A percentile compares a stretch with the other conserved stretches of the same genome.
Evolutionary conservation across 2,113 vertebrate species (phyloP).

Genomic region (Leucoraja erinaceus): DNA sequence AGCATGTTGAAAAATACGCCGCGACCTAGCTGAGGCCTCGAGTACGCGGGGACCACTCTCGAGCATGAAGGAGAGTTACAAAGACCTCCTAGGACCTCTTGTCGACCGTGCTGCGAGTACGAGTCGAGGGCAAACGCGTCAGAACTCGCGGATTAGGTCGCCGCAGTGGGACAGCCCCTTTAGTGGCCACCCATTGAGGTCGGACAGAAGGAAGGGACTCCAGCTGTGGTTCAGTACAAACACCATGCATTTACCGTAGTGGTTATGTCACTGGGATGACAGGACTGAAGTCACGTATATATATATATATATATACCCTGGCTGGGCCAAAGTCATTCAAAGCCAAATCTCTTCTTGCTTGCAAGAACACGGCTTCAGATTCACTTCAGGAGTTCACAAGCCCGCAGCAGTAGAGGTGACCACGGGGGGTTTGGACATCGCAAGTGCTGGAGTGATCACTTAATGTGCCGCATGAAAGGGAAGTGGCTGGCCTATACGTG

Average conservation of each 20-base stretch:
- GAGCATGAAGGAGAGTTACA: too few species aligned
- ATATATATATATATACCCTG: too few species aligned
- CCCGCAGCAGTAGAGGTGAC: not conserved
- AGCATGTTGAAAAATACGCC: too few species aligned
- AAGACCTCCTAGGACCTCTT: too few species aligned
- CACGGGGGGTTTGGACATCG: not conserved
- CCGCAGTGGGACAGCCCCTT: too few species aligned
- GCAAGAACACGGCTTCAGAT: not conserved
- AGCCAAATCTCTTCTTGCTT: not conserved
- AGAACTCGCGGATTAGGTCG: too few species aligned
- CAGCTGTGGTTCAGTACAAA: not conserved
- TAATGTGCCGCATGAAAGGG: not conserved
- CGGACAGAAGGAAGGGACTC: not conserved
- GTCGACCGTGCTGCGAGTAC: too few species aligned
- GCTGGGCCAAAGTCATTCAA: not conserved
- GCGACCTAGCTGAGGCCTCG: too few species aligned
- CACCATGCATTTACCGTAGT: not conserved
- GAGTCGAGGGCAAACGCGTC: too few species aligned
- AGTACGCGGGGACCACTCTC: too few species aligned
- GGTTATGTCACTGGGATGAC: not conserved
- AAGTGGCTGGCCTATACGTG: not conserved
- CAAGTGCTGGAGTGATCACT: not conserved
- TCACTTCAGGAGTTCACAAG: not conserved
- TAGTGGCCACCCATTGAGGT: not conserved
- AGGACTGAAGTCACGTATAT: too few species aligned